These are phyloP conservation scores for Dendroctonus valens DNA, from an alignment of 1,140 invertebrate genomes.

Conservation along the genomic window DNA sequence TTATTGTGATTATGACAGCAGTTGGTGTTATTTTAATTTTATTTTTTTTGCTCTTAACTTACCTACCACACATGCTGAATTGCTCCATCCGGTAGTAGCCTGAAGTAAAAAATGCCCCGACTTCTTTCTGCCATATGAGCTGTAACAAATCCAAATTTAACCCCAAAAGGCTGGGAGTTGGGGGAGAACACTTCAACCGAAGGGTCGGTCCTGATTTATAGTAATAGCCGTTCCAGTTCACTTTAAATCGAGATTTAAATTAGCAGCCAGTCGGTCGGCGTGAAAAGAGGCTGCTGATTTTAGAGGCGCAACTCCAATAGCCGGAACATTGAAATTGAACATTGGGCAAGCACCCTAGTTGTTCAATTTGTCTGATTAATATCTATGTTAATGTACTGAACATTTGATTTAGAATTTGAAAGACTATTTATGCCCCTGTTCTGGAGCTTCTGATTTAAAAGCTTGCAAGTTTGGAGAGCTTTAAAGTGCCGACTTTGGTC, in stretches of 20 bases:
- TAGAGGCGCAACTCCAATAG: slow-evolving; percentile 41
- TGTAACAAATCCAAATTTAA: slow-evolving; percentile 27
- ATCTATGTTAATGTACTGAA: too few species aligned
- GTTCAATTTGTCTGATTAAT: neutral
- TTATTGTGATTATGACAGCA: too few species aligned
- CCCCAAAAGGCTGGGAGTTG: slow-evolving; percentile 22
- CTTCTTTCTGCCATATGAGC: slow-evolving; percentile 10
- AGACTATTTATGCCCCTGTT: too few species aligned
- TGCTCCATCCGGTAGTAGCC: too few species aligned
- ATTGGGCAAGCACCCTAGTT: slow-evolving; percentile 7
- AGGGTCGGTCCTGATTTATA: slow-evolving; percentile 48
- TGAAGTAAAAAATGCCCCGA: neutral
- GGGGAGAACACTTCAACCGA: slow-evolving; percentile 13
- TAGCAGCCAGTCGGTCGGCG: slow-evolving; percentile 40
- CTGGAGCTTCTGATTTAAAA: too few species aligned
- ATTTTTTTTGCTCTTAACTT: too few species aligned
- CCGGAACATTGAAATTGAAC: slow-evolving; percentile 47
- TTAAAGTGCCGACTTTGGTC: too few species aligned
- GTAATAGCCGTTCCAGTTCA: slow-evolving; percentile 45
- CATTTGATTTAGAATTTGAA: too few species aligned
- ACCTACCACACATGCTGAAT: too few species aligned
- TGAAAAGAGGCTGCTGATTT: slow-evolving; percentile 31
- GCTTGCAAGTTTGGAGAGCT: too few species aligned
- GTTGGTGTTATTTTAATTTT: too few species aligned
- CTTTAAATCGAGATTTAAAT: slow-evolving; percentile 49